phyloP scores from a whole-genome alignment of 2,888 invertebrate species.

The Phrixothrix hirtus region DNA sequence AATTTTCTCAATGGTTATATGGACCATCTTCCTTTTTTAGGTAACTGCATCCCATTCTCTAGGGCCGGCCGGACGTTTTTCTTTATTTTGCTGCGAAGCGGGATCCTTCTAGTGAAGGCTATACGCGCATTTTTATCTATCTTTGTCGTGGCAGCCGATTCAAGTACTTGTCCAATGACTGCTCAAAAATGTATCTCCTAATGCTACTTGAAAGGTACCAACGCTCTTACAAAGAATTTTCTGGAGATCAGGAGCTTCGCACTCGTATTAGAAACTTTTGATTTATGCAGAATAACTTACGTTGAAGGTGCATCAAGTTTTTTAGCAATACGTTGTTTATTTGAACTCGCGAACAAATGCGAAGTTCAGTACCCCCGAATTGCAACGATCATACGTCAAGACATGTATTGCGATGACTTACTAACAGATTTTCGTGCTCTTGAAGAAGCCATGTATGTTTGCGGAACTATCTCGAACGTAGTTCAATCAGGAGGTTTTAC shows the following conservation, averaged over 20 bases:
- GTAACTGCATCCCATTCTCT: no score
- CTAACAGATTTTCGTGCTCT: constrained; percentile 32
- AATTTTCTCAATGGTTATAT: no score
- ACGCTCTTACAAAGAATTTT: constrained; percentile 46
- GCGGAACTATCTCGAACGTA: constrained; percentile 21
- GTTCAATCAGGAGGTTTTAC: constrained; percentile 25
- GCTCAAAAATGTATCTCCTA: constrained; percentile 49
- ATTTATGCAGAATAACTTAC: constrained; percentile 43
- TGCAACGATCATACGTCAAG: constrained; percentile 21
- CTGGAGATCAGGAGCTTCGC: constrained; percentile 39
- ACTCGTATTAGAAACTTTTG: background rate
- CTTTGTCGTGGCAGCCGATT: no score
- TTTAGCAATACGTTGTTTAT: constrained; percentile 38
- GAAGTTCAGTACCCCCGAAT: constrained; percentile 23
- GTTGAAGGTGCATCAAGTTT: constrained; percentile 43
- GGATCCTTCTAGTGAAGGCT: no score
- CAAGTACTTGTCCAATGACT: constrained; percentile 44
- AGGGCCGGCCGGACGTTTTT: no score
- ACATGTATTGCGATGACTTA: constrained; percentile 45
- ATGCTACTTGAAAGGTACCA: constrained; percentile 39
- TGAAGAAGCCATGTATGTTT: constrained; percentile 24
- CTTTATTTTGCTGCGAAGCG: no score
- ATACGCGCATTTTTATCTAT: no score
- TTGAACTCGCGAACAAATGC: no score
- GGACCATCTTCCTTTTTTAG: no score